A percentile compares a stretch with the other conserved stretches of the same genome.
phyloP scores from a whole-genome alignment of 2,797 vertebrate species.

The Pipistrellus pipistrellus region DNA sequence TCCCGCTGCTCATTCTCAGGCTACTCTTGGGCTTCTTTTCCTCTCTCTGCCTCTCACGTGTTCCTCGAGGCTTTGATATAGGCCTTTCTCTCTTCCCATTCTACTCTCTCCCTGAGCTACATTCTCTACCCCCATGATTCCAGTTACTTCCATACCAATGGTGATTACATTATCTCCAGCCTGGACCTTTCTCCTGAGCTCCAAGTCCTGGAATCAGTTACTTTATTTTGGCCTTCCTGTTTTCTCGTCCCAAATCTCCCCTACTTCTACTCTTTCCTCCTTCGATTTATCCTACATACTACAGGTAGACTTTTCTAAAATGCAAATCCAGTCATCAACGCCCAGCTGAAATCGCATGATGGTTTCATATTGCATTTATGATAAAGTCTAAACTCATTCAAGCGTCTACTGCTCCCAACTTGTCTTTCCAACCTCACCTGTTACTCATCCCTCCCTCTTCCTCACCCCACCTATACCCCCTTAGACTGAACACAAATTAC shows the following conservation, averaged over 20 bases:
- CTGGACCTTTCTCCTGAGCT: slow-evolving; percentile 3
- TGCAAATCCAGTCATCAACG: slow-evolving; percentile 6
- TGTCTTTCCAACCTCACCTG: slow-evolving; percentile 32
- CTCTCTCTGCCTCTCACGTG: not conserved
- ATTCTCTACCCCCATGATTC: not conserved
- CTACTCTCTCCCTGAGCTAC: not conserved
- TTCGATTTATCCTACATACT: not conserved
- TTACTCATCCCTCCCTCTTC: not conserved
- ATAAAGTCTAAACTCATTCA: not conserved
- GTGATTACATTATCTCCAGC: not conserved
- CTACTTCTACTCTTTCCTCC: not conserved
- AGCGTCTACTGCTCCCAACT: not conserved
- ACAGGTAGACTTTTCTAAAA: slow-evolving; percentile 38
- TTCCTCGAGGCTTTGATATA: not conserved
- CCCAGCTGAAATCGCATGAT: slow-evolving; percentile 9
- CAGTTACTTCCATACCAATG: not conserved
- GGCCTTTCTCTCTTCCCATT: not conserved
- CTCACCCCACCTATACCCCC: not conserved
- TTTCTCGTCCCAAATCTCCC: slow-evolving; percentile 30
- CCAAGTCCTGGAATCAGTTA: not conserved
- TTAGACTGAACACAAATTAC: slow-evolving; percentile 34
- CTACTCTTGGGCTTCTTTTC: not conserved
- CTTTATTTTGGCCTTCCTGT: slow-evolving; percentile 17
- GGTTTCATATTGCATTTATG: not conserved
- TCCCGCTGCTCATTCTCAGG: not conserved